Percentiles rank a stretch among this genome's conserved stretches.
Conservation (phyloP, 2,888 invertebrate species). For the Hydraecia micacea region DNA sequence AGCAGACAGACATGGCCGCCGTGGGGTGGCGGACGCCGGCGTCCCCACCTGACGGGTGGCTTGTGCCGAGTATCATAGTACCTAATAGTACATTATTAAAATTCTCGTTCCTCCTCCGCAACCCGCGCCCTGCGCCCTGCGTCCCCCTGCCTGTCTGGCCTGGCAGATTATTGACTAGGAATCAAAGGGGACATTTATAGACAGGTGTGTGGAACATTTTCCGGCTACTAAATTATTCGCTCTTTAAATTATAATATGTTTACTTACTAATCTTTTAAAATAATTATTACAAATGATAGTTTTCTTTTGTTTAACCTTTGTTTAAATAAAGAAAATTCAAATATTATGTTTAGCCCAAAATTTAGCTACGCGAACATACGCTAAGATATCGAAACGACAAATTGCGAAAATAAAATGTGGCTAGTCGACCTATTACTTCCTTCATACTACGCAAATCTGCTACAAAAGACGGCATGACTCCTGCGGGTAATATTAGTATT, state of each 20-base stretch:
- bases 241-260: background rate
- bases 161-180: background rate
- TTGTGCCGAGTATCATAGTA: background rate
- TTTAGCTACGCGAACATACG: background rate
- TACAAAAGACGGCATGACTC: background rate
- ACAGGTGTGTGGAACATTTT: slow-evolving; percentile 12
- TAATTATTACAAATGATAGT: background rate
- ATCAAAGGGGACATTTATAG: background rate
- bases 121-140: background rate
- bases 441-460: background rate
- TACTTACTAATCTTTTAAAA: background rate
- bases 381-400: background rate
- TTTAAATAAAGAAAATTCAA: background rate
- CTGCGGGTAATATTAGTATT: background rate
- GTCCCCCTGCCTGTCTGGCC: slow-evolving; percentile 30
- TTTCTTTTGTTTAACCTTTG: background rate
- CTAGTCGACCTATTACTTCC: background rate
- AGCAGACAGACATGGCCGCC: background rate
- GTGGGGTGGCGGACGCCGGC: slow-evolving; percentile 8
- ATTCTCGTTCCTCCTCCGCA: background rate
- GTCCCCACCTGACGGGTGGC: background rate
- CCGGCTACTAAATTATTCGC: too few species aligned
- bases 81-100: background rate
- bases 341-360: background rate
- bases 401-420: too few species aligned